Evolutionary conservation across 35 echinoderm and acorn worm species (phyloP).

Genomic region (Ophiothrix spiculata): DNA sequence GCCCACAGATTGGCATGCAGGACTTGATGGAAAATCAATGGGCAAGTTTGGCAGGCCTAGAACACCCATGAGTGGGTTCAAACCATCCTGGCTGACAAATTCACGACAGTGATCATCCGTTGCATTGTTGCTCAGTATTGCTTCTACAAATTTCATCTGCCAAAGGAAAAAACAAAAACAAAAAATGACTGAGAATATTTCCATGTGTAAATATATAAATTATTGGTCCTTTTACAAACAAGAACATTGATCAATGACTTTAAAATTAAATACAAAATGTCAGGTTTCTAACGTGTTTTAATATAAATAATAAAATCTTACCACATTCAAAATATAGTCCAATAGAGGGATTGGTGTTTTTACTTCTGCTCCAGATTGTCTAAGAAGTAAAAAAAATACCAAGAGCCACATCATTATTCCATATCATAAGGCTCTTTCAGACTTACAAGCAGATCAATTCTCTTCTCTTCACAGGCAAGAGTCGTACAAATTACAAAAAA

Average conservation of each 20-base stretch:
- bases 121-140: conserved; percentile 95
- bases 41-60: conserved; percentile 90
- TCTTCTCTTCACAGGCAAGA: no score
- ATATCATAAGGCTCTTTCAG: no score
- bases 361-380: conserved; percentile 65
- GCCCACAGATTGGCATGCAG: conserved; percentile 93
- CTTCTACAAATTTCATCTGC: conserved; percentile 99
- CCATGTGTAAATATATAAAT: no score
- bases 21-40: conserved; percentile 92
- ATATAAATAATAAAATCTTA: conserved; percentile 62
- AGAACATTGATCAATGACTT: no score
- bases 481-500: no score
- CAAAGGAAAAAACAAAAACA: conserved; percentile 12
- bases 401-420: no score
- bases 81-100: conserved; percentile 89
- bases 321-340: conserved; percentile 99
- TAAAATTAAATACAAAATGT: no score
- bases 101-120: conserved; percentile 98
- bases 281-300: no score
- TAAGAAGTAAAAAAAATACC: no score
- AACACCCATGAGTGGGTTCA: conserved; percentile 80
- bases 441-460: no score
- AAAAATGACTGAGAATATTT: background rate
- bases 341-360: conserved; percentile 91
- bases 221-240: no score